phyloP scores from a whole-genome alignment of 64 coral and sea anemone species.

The Acropora tenuis region DNA sequence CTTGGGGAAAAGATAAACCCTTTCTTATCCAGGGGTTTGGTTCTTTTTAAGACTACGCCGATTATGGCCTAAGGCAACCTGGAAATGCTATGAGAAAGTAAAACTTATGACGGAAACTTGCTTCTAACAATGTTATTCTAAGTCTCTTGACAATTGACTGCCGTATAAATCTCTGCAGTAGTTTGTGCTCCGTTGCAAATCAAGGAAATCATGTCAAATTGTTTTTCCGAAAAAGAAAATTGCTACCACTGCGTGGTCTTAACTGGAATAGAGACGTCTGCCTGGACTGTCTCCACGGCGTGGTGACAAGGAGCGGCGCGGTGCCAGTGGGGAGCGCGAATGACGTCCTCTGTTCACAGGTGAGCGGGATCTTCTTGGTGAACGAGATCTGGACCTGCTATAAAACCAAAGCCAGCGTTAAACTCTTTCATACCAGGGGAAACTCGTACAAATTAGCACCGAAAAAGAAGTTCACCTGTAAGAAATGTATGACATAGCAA shows the following conservation, averaged over 20 bases:
- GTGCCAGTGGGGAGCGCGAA: slow-evolving; percentile 42
- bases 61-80: not conserved
- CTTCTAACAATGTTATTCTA: too few species aligned
- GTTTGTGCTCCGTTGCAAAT: not conserved
- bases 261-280: slow-evolving; percentile 29
- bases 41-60: not conserved
- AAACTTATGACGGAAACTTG: too few species aligned
- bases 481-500: too few species aligned
- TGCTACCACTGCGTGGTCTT: not conserved
- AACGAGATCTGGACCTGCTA: slow-evolving; percentile 77
- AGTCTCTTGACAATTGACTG: too few species aligned
- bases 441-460: not conserved
- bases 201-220: not conserved
- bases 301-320: slow-evolving; percentile 55
- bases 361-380: slow-evolving; percentile 62
- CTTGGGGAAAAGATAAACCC: too few species aligned
- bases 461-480: not conserved
- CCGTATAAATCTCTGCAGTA: not conserved
- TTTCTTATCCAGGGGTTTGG: not conserved
- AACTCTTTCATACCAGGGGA: not conserved
- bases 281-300: slow-evolving; percentile 47
- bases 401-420: not conserved
- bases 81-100: too few species aligned
- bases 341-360: slow-evolving; percentile 38
- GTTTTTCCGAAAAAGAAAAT: not conserved